Evolutionary conservation across 2,888 invertebrate genomes (phyloP), one percentile per base, ranked within the genome.

Genomic region (Tanytarsus gracilentus): DNA sequence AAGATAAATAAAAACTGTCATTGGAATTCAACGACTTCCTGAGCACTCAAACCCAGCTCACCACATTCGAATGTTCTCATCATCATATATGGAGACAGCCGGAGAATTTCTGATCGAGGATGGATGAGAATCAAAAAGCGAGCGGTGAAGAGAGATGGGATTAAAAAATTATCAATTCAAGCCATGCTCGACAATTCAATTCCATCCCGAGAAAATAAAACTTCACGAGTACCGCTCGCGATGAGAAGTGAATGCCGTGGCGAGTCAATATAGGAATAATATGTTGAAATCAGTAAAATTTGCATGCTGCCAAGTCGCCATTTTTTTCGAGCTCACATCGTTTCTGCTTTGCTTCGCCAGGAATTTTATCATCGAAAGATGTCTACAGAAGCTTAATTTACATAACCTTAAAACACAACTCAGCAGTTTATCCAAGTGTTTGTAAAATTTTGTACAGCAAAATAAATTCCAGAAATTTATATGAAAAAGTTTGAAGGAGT

Each of bases 1-100:
- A 27, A 30, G 4, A 49, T 1, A 27, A 25, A 2, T 14, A 8
- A 14, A 4, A 16, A 49, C 27, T n/a, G 49, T n/a, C 26, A 49
- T 44, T 49, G 49, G 49, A 49, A 49, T 49, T 49, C 21, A 49
- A 49, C 49, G 27, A 49, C 27, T 49, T 49, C 49, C 49, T 49
- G 14, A 14, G 16, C 36, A 18, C 44, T 18, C 44, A 44, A 44
- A 44, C 23, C n/a, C n/a, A n/a, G n/a, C 18, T 44, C 44, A 33
- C 11, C 44, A 44, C 44, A 44, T 33, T 11, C 33, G n/a, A 23
- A 11, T 23, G n/a, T 23, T 23, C 16, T 44, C 44, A 4, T 44
- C 44, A 44, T 44, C 44, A 21, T 11, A 44, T 44, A 23, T 23
- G 21, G 23, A 44, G 44, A 44, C 44, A 44, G 5, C 9, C 9